Evolutionary conservation across 2,113 vertebrate species (phyloP).

Genomic region (Talpa occidentalis): DNA sequence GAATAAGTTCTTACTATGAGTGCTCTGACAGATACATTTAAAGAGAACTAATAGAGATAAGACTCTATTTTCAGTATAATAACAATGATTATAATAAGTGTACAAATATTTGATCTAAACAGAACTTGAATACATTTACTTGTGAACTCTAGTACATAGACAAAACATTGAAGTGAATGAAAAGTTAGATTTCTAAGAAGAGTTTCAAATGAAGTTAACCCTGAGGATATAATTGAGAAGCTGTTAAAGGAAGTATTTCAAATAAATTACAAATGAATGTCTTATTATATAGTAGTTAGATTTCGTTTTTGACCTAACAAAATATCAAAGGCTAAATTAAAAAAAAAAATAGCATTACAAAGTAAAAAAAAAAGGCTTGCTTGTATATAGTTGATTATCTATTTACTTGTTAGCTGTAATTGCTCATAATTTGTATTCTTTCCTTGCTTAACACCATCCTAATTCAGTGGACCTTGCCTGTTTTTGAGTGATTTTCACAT

Average conservation of each 20-base stretch:
- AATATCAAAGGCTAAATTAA: background rate
- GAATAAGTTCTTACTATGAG: slow-evolving; percentile 1
- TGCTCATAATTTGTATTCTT: background rate
- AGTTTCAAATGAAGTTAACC: slow-evolving; percentile 34
- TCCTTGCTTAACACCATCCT: background rate
- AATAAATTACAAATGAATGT: slow-evolving; percentile 36
- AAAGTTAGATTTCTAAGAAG: slow-evolving; percentile 38
- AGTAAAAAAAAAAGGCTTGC: background rate
- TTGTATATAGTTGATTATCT: background rate
- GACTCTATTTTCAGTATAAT: background rate
- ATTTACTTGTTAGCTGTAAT: background rate
- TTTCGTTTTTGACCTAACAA: slow-evolving; percentile 45
- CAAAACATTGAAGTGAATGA: slow-evolving; percentile 21
- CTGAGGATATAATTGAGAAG: background rate
- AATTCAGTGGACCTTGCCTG: background rate
- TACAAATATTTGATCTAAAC: slow-evolving; percentile 28
- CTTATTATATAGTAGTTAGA: slow-evolving; percentile 7
- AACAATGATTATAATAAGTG: background rate
- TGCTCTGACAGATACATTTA: slow-evolving; percentile 25
- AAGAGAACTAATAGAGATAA: slow-evolving; percentile 3
- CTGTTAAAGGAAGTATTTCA: background rate
- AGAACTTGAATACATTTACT: slow-evolving; percentile 23
- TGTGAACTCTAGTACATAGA: background rate
- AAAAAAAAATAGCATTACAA: no score
- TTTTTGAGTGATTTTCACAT: slow-evolving; percentile 3